Evolutionary conservation across 1,140 invertebrate genomes (phyloP).

Genomic region (Goniozus legneri): DNA sequence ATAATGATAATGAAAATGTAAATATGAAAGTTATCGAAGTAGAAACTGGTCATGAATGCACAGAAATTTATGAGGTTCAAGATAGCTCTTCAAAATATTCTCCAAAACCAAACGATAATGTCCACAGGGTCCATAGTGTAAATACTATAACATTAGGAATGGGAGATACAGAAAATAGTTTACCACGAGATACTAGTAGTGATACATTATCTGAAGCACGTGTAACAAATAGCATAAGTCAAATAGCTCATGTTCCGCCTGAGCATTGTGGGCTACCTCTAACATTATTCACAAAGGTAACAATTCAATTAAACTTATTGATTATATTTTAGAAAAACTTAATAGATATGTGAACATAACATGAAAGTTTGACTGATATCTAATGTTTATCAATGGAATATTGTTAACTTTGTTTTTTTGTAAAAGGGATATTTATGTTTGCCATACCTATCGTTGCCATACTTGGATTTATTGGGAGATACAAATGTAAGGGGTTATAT

Average conservation of each 20-base stretch:
- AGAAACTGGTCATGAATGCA: constrained; percentile 30
- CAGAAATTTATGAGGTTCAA: constrained; percentile 22
- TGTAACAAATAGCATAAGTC: constrained; percentile 52
- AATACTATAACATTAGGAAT: constrained; percentile 43
- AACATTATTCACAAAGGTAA: constrained; percentile 80
- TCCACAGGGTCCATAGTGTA: constrained; percentile 45
- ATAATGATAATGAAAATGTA: constrained; percentile 23
- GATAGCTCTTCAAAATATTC: constrained; percentile 27
- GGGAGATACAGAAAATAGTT: constrained; percentile 50
- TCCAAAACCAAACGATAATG: constrained; percentile 31
- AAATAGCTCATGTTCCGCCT: constrained; percentile 62
- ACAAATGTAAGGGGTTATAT: constrained; percentile 86
- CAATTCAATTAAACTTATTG: not conserved
- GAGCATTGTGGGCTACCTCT: constrained; percentile 84
- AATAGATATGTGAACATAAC: too few relatives aligned
- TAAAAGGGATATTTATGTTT: constrained; percentile 84
- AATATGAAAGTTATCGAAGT: constrained; percentile 34
- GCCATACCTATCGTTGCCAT: constrained; percentile 94
- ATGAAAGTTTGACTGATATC: not conserved
- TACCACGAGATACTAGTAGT: constrained; percentile 61
- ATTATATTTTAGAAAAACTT: not conserved
- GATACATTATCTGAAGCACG: constrained; percentile 60
- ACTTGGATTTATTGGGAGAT: constrained; percentile 88
- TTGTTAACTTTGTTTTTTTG: not conserved
- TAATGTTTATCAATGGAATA: not conserved